These are phyloP conservation scores for Orthosia incerta DNA, from an alignment of 2,888 invertebrate species.

Conservation along the genomic window DNA sequence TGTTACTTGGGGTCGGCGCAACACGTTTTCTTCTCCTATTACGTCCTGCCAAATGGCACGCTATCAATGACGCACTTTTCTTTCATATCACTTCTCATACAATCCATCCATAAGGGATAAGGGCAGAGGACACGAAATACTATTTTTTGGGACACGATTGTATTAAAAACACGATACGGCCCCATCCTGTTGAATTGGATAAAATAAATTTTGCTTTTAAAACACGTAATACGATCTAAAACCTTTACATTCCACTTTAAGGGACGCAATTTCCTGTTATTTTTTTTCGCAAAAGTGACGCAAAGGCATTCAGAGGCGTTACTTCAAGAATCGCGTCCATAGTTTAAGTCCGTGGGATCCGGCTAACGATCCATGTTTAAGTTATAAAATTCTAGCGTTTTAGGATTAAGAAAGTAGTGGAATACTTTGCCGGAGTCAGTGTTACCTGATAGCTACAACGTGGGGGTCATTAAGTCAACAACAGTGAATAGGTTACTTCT, in stretches of 20 bases:
- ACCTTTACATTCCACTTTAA: conserved; percentile 60
- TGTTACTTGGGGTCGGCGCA: too few relatives aligned
- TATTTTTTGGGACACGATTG: too few relatives aligned
- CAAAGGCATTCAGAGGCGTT: conserved; percentile 69
- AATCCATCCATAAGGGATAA: too few relatives aligned
- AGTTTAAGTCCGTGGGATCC: conserved; percentile 77
- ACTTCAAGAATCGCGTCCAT: conserved; percentile 78
- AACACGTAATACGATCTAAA: conserved; percentile 69
- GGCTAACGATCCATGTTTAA: conserved; percentile 64
- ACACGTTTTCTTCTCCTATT: too few relatives aligned
- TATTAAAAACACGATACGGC: neutral
- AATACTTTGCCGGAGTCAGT: too few relatives aligned
- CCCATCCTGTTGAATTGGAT: neutral
- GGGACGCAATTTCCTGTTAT: conserved; percentile 73
- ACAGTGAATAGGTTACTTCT: too few relatives aligned
- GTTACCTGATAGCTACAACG: too few relatives aligned
- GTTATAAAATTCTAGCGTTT: conserved; percentile 35
- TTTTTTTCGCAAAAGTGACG: conserved; percentile 69
- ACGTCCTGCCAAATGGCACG: too few relatives aligned
- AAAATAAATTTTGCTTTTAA: conserved; percentile 46
- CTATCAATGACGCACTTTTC: too few relatives aligned
- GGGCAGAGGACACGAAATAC: neutral
- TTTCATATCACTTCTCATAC: too few relatives aligned
- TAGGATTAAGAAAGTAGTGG: neutral
- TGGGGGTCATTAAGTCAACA: too few relatives aligned